Conservation (phyloP, 2,888 invertebrate species). For the Holacanthella duospinosa region DNA sequence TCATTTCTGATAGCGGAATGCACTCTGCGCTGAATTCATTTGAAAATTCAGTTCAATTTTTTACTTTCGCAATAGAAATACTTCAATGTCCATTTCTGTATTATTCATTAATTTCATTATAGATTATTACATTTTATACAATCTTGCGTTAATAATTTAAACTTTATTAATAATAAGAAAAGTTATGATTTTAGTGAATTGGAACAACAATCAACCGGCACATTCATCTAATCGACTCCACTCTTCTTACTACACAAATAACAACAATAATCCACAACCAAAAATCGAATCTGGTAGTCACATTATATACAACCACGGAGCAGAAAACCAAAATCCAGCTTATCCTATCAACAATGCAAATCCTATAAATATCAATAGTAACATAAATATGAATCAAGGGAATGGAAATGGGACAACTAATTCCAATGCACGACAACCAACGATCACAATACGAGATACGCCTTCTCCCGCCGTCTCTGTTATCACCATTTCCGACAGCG, state of each 20-base stretch:
- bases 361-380: slow-evolving; percentile 34
- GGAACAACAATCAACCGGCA: slow-evolving; percentile 33
- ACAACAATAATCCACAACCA: slow-evolving; percentile 26
- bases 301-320: slow-evolving; percentile 15
- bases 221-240: slow-evolving; percentile 28
- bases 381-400: slow-evolving; percentile 39
- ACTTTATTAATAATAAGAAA: no score
- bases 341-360: slow-evolving; percentile 35
- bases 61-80: not conserved
- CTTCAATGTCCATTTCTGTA: no score
- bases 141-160: no score
- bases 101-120: no score
- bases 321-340: slow-evolving; percentile 16
- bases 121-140: no score
- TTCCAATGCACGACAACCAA: slow-evolving; percentile 55
- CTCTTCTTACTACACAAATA: slow-evolving; percentile 17
- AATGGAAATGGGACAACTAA: slow-evolving; percentile 39
- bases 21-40: slow-evolving; percentile 3
- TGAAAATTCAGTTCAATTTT: slow-evolving; percentile 5
- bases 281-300: slow-evolving; percentile 23
- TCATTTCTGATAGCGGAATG: slow-evolving; percentile 21
- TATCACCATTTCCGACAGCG: slow-evolving; percentile 90
- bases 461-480: slow-evolving; percentile 90
- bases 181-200: slow-evolving; percentile 28
- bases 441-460: slow-evolving; percentile 89